These are phyloP conservation scores for Cossypha heuglini DNA, from an alignment of 2,797 vertebrate species.

Conservation along the genomic window DNA sequence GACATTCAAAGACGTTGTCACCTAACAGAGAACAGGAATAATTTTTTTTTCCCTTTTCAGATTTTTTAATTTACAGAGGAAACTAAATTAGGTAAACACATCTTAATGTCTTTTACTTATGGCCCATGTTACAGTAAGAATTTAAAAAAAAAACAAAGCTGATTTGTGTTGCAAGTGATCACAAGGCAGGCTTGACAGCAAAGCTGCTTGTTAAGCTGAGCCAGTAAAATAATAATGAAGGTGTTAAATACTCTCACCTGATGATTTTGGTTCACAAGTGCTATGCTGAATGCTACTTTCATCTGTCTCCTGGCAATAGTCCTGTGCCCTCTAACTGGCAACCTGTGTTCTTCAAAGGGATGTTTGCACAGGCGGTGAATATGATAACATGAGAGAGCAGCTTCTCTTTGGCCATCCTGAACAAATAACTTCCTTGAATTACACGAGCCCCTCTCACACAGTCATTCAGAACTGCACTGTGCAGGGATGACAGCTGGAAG, in stretches of 20 bases:
- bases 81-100: background rate
- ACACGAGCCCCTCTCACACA: background rate
- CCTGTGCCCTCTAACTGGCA: background rate
- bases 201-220: background rate
- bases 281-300: background rate
- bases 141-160: no score
- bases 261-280: background rate
- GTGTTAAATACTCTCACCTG: background rate
- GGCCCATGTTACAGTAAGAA: background rate
- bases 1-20: background rate
- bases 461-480: accelerated
- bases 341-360: background rate
- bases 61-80: background rate
- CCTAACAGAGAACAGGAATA: background rate
- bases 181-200: background rate
- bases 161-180: background rate
- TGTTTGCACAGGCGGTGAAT: background rate
- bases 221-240: background rate
- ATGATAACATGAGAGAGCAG: background rate
- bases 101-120: background rate
- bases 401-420: background rate
- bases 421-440: background rate
- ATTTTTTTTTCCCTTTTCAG: background rate
- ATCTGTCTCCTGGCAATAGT: background rate
- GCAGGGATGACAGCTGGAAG: background rate